These are phyloP conservation scores for Himalopsyche phryganea DNA, from an alignment of 1,140 invertebrate species.

Conservation along the genomic window DNA sequence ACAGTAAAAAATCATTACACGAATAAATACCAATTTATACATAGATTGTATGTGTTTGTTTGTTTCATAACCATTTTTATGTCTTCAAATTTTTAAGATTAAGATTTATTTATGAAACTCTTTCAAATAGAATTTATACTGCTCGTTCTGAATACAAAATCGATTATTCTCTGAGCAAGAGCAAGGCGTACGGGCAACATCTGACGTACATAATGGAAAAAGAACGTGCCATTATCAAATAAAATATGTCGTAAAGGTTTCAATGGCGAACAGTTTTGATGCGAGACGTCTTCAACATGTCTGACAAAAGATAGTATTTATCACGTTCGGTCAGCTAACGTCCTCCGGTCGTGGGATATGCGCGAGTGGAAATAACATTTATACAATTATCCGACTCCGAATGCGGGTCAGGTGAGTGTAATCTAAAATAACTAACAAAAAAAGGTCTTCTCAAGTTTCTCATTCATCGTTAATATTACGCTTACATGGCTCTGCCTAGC, in stretches of 20 bases:
- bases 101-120: too few relatives aligned
- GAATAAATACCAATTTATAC: too few relatives aligned
- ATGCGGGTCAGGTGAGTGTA: slow-evolving; percentile 21
- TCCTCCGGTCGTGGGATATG: slow-evolving; percentile 3
- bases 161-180: too few relatives aligned
- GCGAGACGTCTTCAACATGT: slow-evolving; percentile 52
- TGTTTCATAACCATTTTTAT: too few relatives aligned
- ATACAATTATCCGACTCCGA: neutral
- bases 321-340: slow-evolving; percentile 8
- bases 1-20: too few relatives aligned
- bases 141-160: too few relatives aligned
- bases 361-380: neutral
- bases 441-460: slow-evolving; percentile 24
- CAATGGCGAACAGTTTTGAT: slow-evolving; percentile 34
- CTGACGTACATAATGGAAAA: slow-evolving; percentile 1
- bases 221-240: slow-evolving; percentile 18
- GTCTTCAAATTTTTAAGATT: too few relatives aligned
- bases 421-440: slow-evolving; percentile 23
- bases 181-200: too few relatives aligned
- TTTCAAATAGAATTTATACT: too few relatives aligned
- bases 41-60: too few relatives aligned
- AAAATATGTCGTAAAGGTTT: slow-evolving; percentile 15
- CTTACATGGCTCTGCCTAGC: slow-evolving; percentile 17
- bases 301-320: slow-evolving; percentile 41
- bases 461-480: slow-evolving; percentile 24